These are phyloP conservation scores for Eleutherodactylus coqui DNA, from an alignment of 2,797 vertebrate genomes.

Conservation along the genomic window DNA sequence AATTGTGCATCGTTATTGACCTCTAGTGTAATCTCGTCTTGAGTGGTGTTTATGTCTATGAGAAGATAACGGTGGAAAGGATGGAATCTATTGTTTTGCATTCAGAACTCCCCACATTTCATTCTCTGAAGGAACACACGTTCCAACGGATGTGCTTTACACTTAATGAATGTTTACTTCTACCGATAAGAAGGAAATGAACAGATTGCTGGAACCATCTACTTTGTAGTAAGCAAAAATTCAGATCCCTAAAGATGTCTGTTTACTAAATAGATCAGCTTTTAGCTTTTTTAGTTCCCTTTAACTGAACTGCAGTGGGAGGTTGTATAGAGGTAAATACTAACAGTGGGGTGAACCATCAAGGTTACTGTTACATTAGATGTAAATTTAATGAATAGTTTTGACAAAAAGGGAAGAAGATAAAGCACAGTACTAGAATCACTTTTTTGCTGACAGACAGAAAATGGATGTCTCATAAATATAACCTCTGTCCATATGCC, in stretches of 20 bases:
- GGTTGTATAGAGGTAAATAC: constrained; percentile 29
- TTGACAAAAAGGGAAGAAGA: constrained; percentile 15
- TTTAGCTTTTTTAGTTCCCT: constrained; percentile 42
- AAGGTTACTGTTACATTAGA: constrained; percentile 31
- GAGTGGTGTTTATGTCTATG: constrained; percentile 20
- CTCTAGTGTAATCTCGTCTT: constrained; percentile 46
- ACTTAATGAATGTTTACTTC: constrained; percentile 58
- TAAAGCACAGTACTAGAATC: not conserved
- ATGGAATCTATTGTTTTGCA: constrained; percentile 21
- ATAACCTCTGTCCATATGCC: not conserved
- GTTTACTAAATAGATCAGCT: constrained; percentile 55
- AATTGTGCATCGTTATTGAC: constrained; percentile 63
- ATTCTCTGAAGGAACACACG: not conserved
- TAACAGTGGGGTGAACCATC: constrained; percentile 24
- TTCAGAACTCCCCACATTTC: constrained; percentile 12
- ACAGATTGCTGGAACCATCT: constrained; percentile 54
- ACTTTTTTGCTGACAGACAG: not conserved
- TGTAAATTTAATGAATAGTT: constrained; percentile 45
- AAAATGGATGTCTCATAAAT: not conserved
- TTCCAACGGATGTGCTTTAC: constrained; percentile 22
- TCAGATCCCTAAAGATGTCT: constrained; percentile 46
- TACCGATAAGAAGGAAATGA: constrained; percentile 52
- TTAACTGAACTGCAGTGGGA: constrained; percentile 33
- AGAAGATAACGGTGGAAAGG: not conserved
- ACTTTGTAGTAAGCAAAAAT: constrained; percentile 57